Percentiles rank a stretch among this genome's conserved stretches.
Conservation (phyloP, 2,888 invertebrate species). For the Stegophylla sp. region DNA sequence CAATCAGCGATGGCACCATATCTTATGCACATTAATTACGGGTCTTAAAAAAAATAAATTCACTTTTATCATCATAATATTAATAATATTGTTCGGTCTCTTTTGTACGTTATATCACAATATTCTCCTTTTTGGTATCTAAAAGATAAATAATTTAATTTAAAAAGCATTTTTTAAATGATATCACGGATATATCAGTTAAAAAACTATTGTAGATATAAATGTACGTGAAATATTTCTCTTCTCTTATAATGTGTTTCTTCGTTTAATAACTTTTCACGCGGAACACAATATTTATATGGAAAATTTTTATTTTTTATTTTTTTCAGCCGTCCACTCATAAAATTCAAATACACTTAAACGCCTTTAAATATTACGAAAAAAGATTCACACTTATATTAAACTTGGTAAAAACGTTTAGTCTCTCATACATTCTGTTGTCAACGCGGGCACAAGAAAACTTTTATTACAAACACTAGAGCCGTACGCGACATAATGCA, state of each 20-base stretch:
- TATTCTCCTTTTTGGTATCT: background rate
- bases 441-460: constrained; percentile 4
- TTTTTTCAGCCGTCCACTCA: background rate
- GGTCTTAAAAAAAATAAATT: no score
- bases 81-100: no score
- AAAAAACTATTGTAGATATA: background rate
- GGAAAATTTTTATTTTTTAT: constrained; percentile 16
- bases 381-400: background rate
- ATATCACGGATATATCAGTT: no score
- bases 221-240: background rate
- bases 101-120: no score
- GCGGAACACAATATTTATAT: constrained; percentile 18
- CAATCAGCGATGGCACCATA: no score
- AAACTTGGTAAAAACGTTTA: constrained; percentile 14
- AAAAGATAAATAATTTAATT: background rate
- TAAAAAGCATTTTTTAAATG: background rate
- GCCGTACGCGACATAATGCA: constrained; percentile 5
- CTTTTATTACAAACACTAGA: constrained; percentile 26
- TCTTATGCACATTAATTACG: no score
- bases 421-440: constrained; percentile 1
- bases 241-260: background rate
- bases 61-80: no score
- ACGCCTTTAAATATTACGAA: constrained; percentile 8
- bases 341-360: constrained; percentile 13
- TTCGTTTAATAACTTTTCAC: background rate